Evolutionary conservation across 2,888 invertebrate species (phyloP).

Genomic region (Lordiphosa andalusiaca): DNA sequence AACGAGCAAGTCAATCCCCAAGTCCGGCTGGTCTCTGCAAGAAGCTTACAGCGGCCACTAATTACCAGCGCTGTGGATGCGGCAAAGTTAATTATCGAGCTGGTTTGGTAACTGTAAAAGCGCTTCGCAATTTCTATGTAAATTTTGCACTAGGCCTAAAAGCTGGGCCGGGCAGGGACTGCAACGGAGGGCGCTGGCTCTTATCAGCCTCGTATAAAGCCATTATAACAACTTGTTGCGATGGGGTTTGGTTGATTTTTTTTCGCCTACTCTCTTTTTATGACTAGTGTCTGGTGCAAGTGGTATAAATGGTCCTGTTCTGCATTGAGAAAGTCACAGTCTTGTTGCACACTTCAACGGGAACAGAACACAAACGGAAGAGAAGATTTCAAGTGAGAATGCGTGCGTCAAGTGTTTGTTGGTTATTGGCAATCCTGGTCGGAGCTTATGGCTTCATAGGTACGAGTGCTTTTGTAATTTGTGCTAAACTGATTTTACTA

Average conservation of each 20-base stretch:
- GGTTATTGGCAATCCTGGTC: constrained; percentile 15
- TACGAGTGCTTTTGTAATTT: not conserved
- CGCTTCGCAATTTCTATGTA: constrained; percentile 42
- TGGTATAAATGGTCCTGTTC: constrained; percentile 45
- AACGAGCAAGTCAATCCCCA: no score
- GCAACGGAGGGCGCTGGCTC: constrained; percentile 12
- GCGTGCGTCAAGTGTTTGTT: constrained; percentile 7
- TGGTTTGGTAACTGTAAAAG: constrained; percentile 26
- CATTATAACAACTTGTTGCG: constrained; percentile 19
- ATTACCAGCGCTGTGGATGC: constrained; percentile 19
- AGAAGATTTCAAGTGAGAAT: constrained; percentile 16
- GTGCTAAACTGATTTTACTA: not conserved
- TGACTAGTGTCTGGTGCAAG: not conserved
- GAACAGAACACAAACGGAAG: constrained; percentile 16
- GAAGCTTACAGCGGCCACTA: constrained; percentile 1
- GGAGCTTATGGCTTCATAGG: constrained; percentile 17
- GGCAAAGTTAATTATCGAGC: constrained; percentile 22
- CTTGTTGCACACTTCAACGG: constrained; percentile 24
- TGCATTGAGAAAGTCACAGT: constrained; percentile 33
- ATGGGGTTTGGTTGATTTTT: not conserved
- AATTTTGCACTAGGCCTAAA: constrained; percentile 30
- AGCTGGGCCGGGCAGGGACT: not conserved
- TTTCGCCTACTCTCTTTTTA: constrained; percentile 1
- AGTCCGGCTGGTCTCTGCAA: not conserved
- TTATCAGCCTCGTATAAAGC: constrained; percentile 36